Conservation (phyloP, 92 coral and sea anemone species). For the Phenganax stokvisi region DNA sequence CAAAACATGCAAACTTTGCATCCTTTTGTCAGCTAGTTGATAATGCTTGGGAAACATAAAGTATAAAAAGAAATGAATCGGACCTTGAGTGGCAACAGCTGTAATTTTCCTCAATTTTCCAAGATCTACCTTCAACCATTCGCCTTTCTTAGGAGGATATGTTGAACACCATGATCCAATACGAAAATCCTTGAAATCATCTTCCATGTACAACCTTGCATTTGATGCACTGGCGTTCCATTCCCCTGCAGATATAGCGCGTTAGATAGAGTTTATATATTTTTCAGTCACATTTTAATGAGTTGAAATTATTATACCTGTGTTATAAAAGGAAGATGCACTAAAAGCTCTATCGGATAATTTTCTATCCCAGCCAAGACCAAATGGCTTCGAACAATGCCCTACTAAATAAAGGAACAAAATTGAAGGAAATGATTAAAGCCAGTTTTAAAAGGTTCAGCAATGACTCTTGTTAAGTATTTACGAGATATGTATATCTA, state of each 20-base stretch:
- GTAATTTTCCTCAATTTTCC: slow-evolving; percentile 56
- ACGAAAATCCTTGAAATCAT: slow-evolving; percentile 48
- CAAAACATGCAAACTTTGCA: neutral
- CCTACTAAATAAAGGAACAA: slow-evolving; percentile 33
- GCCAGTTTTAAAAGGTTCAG: neutral
- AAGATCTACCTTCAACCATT: slow-evolving; percentile 78
- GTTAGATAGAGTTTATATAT: neutral
- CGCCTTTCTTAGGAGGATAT: slow-evolving; percentile 41
- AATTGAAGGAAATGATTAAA: neutral
- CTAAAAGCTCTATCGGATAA: slow-evolving; percentile 63
- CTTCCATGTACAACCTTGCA: slow-evolving; percentile 65
- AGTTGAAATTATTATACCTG: slow-evolving; percentile 44
- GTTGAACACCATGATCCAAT: slow-evolving; percentile 81
- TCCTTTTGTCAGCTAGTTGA: neutral
- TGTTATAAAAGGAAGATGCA: slow-evolving; percentile 60
- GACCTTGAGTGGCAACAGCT: slow-evolving; percentile 77
- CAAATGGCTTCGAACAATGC: slow-evolving; percentile 61
- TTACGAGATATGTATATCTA: neutral
- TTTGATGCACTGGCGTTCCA: slow-evolving; percentile 74
- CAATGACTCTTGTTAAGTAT: no score
- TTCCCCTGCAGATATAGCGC: neutral
- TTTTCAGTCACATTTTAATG: neutral
- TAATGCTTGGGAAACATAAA: neutral
- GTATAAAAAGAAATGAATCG: neutral
- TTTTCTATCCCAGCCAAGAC: slow-evolving; percentile 63